A percentile compares a stretch with the other conserved stretches of the same genome.
Conservation (phyloP, 2,797 vertebrate species). For the Scarus forsteni region DNA sequence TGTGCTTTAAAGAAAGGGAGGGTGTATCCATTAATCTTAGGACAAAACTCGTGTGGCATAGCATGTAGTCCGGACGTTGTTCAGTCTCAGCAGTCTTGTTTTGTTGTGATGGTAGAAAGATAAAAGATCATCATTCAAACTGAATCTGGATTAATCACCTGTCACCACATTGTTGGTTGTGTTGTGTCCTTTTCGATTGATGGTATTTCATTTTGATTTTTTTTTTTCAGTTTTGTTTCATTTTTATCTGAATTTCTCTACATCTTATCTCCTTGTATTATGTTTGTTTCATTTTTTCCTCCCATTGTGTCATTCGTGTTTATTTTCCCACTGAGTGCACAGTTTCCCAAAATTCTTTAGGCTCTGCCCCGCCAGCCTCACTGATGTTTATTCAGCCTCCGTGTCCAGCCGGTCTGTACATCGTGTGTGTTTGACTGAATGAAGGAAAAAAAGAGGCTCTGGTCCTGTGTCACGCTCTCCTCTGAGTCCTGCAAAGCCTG, state of each 20-base stretch:
- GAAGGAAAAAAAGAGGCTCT: conserved; percentile 41
- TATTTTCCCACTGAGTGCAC: conserved; percentile 66
- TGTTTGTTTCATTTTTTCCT: conserved; percentile 73
- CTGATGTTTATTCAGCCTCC: conserved; percentile 63
- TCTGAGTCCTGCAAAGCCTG: conserved; percentile 55
- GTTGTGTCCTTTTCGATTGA: background rate
- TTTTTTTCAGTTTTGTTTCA: conserved; percentile 16
- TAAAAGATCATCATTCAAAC: too few relatives aligned
- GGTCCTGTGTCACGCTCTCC: conserved; percentile 64
- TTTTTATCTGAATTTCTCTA: conserved; percentile 31
- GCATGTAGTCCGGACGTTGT: too few relatives aligned
- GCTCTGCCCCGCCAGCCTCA: conserved; percentile 20
- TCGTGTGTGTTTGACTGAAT: conserved; percentile 37
- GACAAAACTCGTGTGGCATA: too few relatives aligned
- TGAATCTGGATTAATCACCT: too few relatives aligned
- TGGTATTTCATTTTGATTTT: background rate
- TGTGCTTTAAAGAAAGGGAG: too few relatives aligned
- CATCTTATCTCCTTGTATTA: conserved; percentile 35
- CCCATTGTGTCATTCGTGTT: conserved; percentile 73
- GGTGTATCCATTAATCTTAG: too few relatives aligned
- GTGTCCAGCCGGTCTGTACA: conserved; percentile 48
- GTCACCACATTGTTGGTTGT: background rate
- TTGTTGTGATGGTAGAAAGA: too few relatives aligned
- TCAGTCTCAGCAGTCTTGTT: too few relatives aligned
- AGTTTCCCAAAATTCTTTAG: conserved; percentile 67